Conservation (phyloP, 2,113 vertebrate genomes). For the Callipepla californica region DNA sequence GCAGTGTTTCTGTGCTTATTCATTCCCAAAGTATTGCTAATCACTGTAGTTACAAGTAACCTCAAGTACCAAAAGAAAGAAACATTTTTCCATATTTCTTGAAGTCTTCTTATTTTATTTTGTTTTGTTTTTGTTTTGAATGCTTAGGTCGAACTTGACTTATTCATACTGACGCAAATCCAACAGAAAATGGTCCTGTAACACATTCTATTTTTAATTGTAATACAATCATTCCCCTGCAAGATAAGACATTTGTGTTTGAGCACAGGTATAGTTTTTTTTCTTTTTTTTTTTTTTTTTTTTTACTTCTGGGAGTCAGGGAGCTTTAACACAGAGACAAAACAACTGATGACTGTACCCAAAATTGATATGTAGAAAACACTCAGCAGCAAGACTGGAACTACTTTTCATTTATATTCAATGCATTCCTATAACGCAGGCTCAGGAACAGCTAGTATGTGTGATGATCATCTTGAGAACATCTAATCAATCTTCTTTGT, state of each 20-base stretch:
- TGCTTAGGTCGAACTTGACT: not conserved
- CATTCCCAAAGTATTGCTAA: not conserved
- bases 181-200: not conserved
- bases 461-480: not conserved
- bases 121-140: not conserved
- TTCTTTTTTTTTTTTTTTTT: not conserved
- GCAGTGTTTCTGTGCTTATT: not conserved
- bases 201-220: not conserved
- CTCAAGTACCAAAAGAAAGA: not conserved
- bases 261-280: not conserved
- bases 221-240: not conserved
- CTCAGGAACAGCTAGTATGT: not conserved
- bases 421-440: not conserved
- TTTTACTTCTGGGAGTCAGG: not conserved
- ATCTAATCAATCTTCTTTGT: fast-evolving
- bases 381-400: not conserved
- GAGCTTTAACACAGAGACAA: not conserved
- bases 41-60: not conserved
- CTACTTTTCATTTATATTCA: not conserved
- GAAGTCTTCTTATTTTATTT: not conserved
- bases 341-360: not conserved
- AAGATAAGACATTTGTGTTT: not conserved
- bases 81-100: not conserved
- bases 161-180: not conserved
- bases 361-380: not conserved